Base-by-base conservation (phyloP, 2,113 vertebrate species). In the Ibidorhyncha struthersii region DNA sequence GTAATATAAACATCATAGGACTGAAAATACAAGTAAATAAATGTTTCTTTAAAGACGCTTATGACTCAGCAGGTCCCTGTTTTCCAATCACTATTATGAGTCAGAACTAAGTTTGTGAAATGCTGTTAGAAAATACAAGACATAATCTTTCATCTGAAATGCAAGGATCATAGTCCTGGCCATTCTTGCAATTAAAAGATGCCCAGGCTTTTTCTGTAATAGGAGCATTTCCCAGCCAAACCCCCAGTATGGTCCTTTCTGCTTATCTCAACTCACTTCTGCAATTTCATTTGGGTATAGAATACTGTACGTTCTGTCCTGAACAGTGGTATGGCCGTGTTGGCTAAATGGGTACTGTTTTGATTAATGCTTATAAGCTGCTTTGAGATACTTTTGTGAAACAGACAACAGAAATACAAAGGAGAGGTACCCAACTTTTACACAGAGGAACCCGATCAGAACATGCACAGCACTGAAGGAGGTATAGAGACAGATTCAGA, bases 1-100 rank as follows among this genome's bases (percentile, higher is more conserved):
- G 45, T 58, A 85, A 80, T 40, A 77, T 16, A 91, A 83, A 83
- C 69, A 86, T 45, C 25, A 56, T 8, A 16, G 38, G 86, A 83
- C 27, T 71, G 82, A 74, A 92, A 93, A 86, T 20, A 78, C 23
- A 49, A 93, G 59, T 70, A 95, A 90, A 95, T 55, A 95, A 83
- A 90, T 3, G 7, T 53, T 93, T 90, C n/a, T 71, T 84, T 94
- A 71, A 86, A 86, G 89, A 70, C 1, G 5, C 6, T 89, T 91
- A 76, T 93, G 82, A 95, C 63, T 95, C 95, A 92, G 86, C 59
- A 67, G 76, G 83, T 74, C 47, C 79, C 59, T 85, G 43, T 89
- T 94, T 97, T 84, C 67, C 86, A 91, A 17, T 65, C 73, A 47
- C 36, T 49, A 30, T 67, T 66, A 71, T 96, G 94, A 97, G 80